Base-by-base conservation (phyloP, 2,113 vertebrate species). In the Mormyrus iriodes region DNA sequence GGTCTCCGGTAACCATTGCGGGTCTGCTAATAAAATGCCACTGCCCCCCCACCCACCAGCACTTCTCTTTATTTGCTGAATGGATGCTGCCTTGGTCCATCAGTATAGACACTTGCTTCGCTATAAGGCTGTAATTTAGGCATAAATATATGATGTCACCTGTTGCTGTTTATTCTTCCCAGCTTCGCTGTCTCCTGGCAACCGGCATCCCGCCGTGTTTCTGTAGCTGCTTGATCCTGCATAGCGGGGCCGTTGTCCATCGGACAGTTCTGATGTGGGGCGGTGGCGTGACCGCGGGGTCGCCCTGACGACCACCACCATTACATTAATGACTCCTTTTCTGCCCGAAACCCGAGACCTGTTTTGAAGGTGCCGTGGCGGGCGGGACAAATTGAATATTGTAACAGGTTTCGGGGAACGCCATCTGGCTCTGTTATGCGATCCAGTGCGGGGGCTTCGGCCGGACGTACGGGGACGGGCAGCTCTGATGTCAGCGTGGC, bases 401-500 rank as follows among this genome's bases (percentile, higher is more conserved):
- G 87, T 86, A 91, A 91, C 90, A 90, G 89, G 89, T 86, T 69
- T 85, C 27, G 27, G 82, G 7, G 87, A 90, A 87, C 44, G 44
- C 91, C 91, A 91, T 92, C 91, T 91, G 92, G 49, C 76, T 48
- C 89, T 27, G 85, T 89, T 88, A 42, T 89, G 88, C 49, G 84
- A 84, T 91, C 53, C 85, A 61, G 88, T 86, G 51, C 53, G 86
- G 79, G 89, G 90, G 89, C 89, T 87, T 69, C 83, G 90, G 84
- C 58, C 55, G 46, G 91, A 90, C 89, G 89, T 89, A 85, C 24
- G 24, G 61, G 61, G 65, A 51, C 88, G 35, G 82, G 7, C 1
- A 27, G 91, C 85, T 76, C 49, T 27, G 35, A 58, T 44, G 35
- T 55, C 69, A 3, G 17, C 19, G n/a, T 17, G 7, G 51, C 27